Base-by-base conservation (phyloP, 2,797 vertebrate species). In the Anguilla anguilla region DNA sequence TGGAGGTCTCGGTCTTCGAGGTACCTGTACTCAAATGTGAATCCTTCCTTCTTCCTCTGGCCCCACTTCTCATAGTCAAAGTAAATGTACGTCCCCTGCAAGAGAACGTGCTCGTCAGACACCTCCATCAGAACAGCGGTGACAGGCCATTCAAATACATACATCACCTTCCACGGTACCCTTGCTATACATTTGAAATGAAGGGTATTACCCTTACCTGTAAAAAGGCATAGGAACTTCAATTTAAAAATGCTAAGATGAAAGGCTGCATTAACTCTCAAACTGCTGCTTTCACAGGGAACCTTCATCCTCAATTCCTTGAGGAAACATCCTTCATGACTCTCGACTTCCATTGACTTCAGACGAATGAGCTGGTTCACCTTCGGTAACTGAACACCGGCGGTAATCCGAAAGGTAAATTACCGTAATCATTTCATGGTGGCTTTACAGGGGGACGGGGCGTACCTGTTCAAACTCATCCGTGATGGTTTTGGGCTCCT, bases 51-150 rank as follows among this genome's bases (percentile, higher is more conserved):
- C 94, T 98, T 98, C 90, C 97, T 92, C 94, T 98, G 97, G 94
- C 97, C 97, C 97, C 97, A 98, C 93, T 98, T 98, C 94, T 98
- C 97, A 64, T 98, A 98, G 95, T 98, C 97, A 88, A 98, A 98
- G 96, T 98, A 98, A 94, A 98, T 98, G 92, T 98, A 98, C 13
- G 97, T 98, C 94, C 97, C 97, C 97, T 98, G 90, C 4, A 90
- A 61, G 61, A 91, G 89, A 72, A 89, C 72, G 13, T 15, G 19
- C 49, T 87, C 28, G 35, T 87, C 79, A 83, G 67, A 43, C 82
- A 51, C 49, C 43, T 83, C 31, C 13, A 55, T 25, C 9, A 51
- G 53, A 84, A 49, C 25, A 35, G 39, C 1, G 25, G 19, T 31
- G 13, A 49, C 7, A 49, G 61, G 46, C n/a, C 51, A 35, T 35